Base-by-base conservation (phyloP, 2,888 invertebrate species). In the Drymonia ruficornis region DNA sequence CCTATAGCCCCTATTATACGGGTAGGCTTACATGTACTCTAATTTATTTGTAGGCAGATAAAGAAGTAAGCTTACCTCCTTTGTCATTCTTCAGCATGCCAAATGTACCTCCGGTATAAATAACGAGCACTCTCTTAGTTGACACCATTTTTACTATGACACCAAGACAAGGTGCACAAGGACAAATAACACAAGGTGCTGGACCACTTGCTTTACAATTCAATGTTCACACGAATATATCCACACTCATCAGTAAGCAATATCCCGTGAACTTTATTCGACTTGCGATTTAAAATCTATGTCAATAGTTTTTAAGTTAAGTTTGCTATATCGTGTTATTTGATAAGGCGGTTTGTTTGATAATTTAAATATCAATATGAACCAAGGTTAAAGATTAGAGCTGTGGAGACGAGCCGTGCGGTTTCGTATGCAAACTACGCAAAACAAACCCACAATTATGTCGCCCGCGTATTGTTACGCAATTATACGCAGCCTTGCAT, bases 41-140 rank as follows among this genome's bases (percentile, higher is more conserved):
- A n/a, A n/a, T n/a, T n/a, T n/a, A n/a, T n/a, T n/a, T n/a, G n/a
- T n/a, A n/a, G n/a, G n/a, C n/a, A n/a, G n/a, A n/a, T n/a, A n/a
- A 23, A 23, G 23, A 4, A 23, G 23, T 23, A 23, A 23, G 72
- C 81, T 89, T 82, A 97, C 98, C 97, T 91, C 97, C 96, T 73
- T 95, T 93, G 42, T 95, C 93, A 84, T 97, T 96, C 68, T 96
- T 94, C 78, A 96, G 93, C 99, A 99, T 99, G 56, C 99, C 99
- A 84, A 99, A 98, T 0, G 99, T 99, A 15, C 99, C 99, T 1
- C 99, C 99, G 0, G 98, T 98, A 83, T 98, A 99, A 16, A 99
- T 94, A 13, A 78, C 87, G 0, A 89, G 68, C 18, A 89, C 76
- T 70, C 74, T 74, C 59, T 76, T 85, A 2, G 56, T 64, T 73